Base-by-base conservation (phyloP, 2,888 invertebrate species). In the Dorcus parallelipipedus region DNA sequence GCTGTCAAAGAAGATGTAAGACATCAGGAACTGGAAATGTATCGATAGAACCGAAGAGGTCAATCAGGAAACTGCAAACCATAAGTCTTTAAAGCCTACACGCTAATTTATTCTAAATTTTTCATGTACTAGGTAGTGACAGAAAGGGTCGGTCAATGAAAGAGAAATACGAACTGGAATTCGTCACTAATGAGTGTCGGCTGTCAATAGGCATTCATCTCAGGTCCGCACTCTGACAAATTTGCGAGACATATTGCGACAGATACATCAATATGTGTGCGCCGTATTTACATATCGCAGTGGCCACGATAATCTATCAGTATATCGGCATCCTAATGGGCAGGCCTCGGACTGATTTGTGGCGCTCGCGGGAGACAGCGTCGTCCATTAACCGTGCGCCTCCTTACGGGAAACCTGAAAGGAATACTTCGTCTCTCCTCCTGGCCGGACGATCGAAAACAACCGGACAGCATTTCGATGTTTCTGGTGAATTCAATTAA, bases 241-340 rank as follows among this genome's bases (percentile, higher is more conserved):
- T 74, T 73, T 65, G 67, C 66, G 63, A 72, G 70, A 72, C 68
- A 68, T 71, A 70, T 70, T 68, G 61, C 71, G 71, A 72, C 71
- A 73, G 71, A 70, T 67, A 72, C 73, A 72, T 71, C 71, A 72
- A 70, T 71, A 69, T 69, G 65, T 63, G 65, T 61, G 69, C 65
- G 67, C 57, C 52, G 66, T 68, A 74, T 74, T 74, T 74, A 73
- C 73, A 73, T 74, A 73, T 69, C 66, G 68, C 68, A 67, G 63
- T 61, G 51, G 9, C 51, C 56, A 64, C 67, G 73, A 72, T 73
- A 73, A 72, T 73, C 73, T 71, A 72, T 73, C 72, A 72, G 68
- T 68, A 70, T 69, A 72, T 73, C 72, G 70, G 69, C 70, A 69
- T 71, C 73, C 71, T 70, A 68, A 73, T 70, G 68, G 71, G 68